These are phyloP conservation scores for Macquaria australasica DNA, from an alignment of 2,113 vertebrate species.

Conservation along the genomic window DNA sequence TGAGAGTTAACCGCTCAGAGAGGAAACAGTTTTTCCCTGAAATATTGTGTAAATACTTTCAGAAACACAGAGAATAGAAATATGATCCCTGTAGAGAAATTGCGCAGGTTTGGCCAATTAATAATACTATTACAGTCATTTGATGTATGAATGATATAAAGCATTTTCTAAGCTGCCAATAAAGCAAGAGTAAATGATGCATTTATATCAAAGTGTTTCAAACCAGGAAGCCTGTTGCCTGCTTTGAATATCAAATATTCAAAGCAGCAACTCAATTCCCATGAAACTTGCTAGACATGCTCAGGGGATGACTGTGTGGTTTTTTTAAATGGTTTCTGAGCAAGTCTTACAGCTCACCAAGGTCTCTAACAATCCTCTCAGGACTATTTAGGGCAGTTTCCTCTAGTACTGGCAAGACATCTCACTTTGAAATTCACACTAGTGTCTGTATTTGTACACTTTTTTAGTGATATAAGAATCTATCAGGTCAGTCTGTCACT, in stretches of 20 bases:
- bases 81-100: background rate
- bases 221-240: background rate
- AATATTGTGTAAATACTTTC: slow-evolving; percentile 13
- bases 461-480: background rate
- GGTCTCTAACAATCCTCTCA: slow-evolving; percentile 1
- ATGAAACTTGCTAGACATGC: background rate
- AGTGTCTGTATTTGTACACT: background rate
- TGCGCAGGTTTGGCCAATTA: background rate
- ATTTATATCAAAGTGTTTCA: background rate
- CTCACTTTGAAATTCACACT: background rate
- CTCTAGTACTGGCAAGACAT: background rate
- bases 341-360: slow-evolving; percentile 17
- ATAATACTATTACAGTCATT: background rate
- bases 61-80: slow-evolving; percentile 3
- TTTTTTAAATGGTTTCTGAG: slow-evolving; percentile 26
- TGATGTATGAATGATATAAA: background rate
- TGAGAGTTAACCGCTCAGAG: background rate
- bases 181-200: background rate
- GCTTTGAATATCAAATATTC: slow-evolving; percentile 36
- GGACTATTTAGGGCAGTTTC: background rate
- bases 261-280: slow-evolving; percentile 16
- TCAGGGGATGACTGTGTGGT: background rate
- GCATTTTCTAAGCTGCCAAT: background rate
- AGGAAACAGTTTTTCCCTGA: background rate
- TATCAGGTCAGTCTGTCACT: slow-evolving; percentile 24